These are phyloP conservation scores for Prosopocoilus inquinatus DNA, from an alignment of 2,888 invertebrate species.

Conservation along the genomic window DNA sequence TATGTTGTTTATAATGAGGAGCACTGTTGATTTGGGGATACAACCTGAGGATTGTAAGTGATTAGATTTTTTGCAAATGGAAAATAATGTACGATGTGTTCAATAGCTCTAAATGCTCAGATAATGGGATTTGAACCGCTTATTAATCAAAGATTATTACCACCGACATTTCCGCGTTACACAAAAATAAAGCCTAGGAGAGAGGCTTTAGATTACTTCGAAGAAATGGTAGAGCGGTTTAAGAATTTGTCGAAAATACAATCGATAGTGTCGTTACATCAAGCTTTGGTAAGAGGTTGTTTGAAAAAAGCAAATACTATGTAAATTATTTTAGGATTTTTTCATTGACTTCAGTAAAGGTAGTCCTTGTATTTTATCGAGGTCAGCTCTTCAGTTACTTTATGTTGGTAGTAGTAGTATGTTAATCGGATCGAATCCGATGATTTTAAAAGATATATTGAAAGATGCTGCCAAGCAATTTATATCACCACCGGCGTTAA, in stretches of 20 bases:
- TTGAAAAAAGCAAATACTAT: background rate
- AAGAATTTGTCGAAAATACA: slow-evolving; percentile 81
- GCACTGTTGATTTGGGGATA: slow-evolving; percentile 71
- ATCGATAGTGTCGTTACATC: slow-evolving; percentile 74
- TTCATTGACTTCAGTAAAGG: slow-evolving; percentile 89
- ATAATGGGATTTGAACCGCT: slow-evolving; percentile 95
- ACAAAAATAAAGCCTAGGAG: slow-evolving; percentile 82
- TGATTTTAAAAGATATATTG: slow-evolving; percentile 70
- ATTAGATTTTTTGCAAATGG: background rate
- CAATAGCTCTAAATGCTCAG: slow-evolving; percentile 66
- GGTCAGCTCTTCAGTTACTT: slow-evolving; percentile 83
- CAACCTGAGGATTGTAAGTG: slow-evolving; percentile 62
- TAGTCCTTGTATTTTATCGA: slow-evolving; percentile 86
- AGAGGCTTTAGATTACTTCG: slow-evolving; percentile 79
- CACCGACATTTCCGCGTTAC: slow-evolving; percentile 98
- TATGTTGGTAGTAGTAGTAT: slow-evolving; percentile 58
- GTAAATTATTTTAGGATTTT: slow-evolving; percentile 66
- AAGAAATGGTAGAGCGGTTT: slow-evolving; percentile 77
- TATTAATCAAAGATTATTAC: slow-evolving; percentile 90
- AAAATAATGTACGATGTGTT: slow-evolving; percentile 18
- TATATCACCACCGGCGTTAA: slow-evolving; percentile 86
- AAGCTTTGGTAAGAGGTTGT: slow-evolving; percentile 65
- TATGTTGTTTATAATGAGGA: slow-evolving; percentile 76
- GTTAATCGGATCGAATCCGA: slow-evolving; percentile 60
- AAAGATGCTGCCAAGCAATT: slow-evolving; percentile 83